Evolutionary conservation across 2,888 invertebrate genomes (phyloP), one percentile per base, ranked within the genome.

Genomic region (Kryphioiulus occultus): DNA sequence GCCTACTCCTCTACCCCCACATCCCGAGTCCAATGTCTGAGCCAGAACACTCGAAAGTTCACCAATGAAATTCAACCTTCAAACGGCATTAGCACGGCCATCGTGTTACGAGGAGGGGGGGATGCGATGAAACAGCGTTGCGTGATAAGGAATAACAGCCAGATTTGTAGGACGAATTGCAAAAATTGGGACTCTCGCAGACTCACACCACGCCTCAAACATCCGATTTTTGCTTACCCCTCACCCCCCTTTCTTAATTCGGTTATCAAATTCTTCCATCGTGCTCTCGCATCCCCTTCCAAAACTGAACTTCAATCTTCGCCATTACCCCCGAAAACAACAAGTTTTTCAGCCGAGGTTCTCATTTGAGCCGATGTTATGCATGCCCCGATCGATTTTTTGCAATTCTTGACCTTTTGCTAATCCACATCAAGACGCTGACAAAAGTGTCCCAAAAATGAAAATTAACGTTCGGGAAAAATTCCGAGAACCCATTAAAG

Each of bases 1-100:
- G 78, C 78, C 78, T 78, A 78, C 78, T 78, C 78, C 78, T 78
- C 78, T 78, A 78, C 78, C 78, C 78, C 78, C 78, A 78, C 78
- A 30, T 30, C 30, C 30, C 12, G 17, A 78, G 30, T 78, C 78
- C 78, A 78, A 78, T 78, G 78, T 78, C 78, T 78, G 78, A 30
- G 78, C 68, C 12, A 12, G 30, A 2, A 7, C 35, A 35, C 78
- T 78, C 30, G 78, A 78, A 78, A 78, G 15, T 78, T 78, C 78
- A 78, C 78, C 78, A 78, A 78, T 78, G 78, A 78, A 53, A 30
- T 78, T 78, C 78, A 78, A 78, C 78, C 78, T 78, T 78, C 78
- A 30, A 78, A 26, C 22, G 26, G 19, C 17, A 53, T n/a, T 47
- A 53, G 15, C 53, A n/a, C n/a, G 53, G 53, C 53, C 53, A n/a